Percentiles rank a stretch among this genome's conserved stretches.
phyloP scores from a whole-genome alignment of 2,113 vertebrate species.

The Rousettus leschenaultii region DNA sequence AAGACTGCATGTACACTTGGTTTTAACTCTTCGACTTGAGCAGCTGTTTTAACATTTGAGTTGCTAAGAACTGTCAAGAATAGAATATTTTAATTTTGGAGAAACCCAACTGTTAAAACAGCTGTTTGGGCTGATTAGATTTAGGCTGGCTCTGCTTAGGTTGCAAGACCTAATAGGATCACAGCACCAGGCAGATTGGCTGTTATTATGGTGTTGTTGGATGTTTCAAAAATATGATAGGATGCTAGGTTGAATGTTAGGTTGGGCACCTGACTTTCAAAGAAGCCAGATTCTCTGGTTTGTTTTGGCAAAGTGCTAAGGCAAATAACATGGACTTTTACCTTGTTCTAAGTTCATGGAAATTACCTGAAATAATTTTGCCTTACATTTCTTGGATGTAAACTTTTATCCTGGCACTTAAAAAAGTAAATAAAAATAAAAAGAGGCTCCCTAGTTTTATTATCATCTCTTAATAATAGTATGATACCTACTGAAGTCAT shows the following conservation, averaged over 20 bases:
- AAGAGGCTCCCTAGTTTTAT: neutral
- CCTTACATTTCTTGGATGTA: neutral
- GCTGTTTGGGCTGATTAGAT: slow-evolving; percentile 63
- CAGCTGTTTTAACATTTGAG: slow-evolving; percentile 69
- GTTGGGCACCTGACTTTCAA: neutral
- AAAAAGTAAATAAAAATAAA: neutral
- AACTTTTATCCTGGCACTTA: neutral
- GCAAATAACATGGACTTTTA: neutral
- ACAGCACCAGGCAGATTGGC: neutral
- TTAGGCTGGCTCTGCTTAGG: slow-evolving; percentile 54
- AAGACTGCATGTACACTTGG: slow-evolving; percentile 17
- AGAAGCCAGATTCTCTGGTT: neutral
- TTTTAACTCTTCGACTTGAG: slow-evolving; percentile 59
- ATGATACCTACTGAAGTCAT: neutral
- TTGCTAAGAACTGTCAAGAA: slow-evolving; percentile 63
- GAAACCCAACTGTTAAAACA: slow-evolving; percentile 72
- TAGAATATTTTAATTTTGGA: slow-evolving; percentile 74
- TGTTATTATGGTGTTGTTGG: neutral
- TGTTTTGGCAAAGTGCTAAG: neutral
- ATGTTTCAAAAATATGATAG: neutral
- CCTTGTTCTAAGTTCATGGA: neutral
- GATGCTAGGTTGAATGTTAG: neutral
- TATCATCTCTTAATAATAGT: slow-evolving; percentile 8
- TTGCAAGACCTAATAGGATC: slow-evolving; percentile 13
- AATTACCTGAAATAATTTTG: neutral